A percentile compares a stretch with the other conserved stretches of the same genome.
Evolutionary conservation across 2,797 vertebrate genomes (phyloP).

Genomic region (Tenualosa thibaudeaui): DNA sequence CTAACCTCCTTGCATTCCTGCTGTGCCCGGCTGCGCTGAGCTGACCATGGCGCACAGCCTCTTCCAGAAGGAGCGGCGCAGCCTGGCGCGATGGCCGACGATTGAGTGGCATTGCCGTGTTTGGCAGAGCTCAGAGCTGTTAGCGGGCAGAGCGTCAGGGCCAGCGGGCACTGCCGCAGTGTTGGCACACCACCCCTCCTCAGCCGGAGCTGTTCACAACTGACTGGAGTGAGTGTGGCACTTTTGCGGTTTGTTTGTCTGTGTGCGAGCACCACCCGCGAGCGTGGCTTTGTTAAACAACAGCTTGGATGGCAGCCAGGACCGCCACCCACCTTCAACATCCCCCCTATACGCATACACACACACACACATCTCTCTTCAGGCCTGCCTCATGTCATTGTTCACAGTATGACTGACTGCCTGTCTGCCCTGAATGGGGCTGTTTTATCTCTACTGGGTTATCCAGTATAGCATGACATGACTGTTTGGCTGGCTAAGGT

Average conservation of each 20-base stretch:
- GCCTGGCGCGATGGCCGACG: neutral
- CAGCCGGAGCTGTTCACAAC: too few species aligned
- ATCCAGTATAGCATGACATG: neutral
- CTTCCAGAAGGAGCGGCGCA: neutral
- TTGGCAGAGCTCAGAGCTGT: neutral
- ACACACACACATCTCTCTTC: neutral
- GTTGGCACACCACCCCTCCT: neutral
- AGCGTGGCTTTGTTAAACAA: constrained; percentile 7
- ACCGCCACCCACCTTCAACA: neutral
- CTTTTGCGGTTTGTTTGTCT: neutral
- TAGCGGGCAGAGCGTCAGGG: neutral
- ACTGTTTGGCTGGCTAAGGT: too few species aligned
- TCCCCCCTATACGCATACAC: neutral
- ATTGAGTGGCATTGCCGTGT: constrained; percentile 14
- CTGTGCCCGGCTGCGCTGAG: neutral
- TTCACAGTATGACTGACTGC: neutral
- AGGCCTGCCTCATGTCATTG: constrained; percentile 31
- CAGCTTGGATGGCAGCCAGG: neutral
- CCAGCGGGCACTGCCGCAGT: neutral
- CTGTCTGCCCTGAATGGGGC: neutral
- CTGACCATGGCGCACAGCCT: neutral
- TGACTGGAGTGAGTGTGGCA: neutral
- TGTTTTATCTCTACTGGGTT: neutral
- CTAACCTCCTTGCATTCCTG: neutral
- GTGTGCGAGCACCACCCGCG: neutral